Evolutionary conservation across 2,797 vertebrate species (phyloP).

Genomic region (Anabas testudineus): DNA sequence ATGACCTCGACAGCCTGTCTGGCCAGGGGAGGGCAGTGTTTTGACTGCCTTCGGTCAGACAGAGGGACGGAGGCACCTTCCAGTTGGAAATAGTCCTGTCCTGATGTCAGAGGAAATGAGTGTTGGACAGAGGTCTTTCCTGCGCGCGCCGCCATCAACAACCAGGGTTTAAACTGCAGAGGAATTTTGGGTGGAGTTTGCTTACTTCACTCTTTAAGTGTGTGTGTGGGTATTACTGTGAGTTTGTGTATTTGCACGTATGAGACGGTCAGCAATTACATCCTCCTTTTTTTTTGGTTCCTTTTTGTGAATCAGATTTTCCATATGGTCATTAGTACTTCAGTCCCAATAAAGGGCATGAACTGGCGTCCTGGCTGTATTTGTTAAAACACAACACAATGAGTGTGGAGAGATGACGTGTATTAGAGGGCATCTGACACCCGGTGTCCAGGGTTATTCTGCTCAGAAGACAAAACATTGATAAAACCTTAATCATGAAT

Average conservation of each 20-base stretch:
- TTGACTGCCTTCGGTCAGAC: conserved; percentile 37
- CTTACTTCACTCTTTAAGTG: conserved; percentile 44
- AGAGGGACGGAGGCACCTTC: conserved; percentile 49
- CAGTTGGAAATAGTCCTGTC: conserved; percentile 71
- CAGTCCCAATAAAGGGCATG: conserved; percentile 67
- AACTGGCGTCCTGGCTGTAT: conserved; percentile 29
- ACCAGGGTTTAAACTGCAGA: conserved; percentile 65
- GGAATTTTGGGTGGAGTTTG: conserved; percentile 78
- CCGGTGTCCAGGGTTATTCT: not conserved
- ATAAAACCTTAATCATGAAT: not conserved
- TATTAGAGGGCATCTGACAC: not conserved
- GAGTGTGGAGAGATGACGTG: conserved; percentile 6
- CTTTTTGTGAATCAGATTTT: conserved; percentile 69
- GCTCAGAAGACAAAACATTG: conserved; percentile 3
- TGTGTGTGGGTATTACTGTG: conserved; percentile 11
- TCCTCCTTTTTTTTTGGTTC: conserved; percentile 26
- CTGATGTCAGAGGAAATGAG: conserved; percentile 84
- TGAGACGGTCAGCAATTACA: conserved; percentile 32
- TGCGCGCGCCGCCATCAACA: conserved; percentile 57
- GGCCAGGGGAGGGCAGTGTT: conserved; percentile 25
- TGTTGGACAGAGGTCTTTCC: conserved; percentile 79
- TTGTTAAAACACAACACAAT: conserved; percentile 35
- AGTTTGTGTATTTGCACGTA: conserved; percentile 5
- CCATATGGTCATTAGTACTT: conserved; percentile 62
- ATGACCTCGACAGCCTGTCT: conserved; percentile 14